These are phyloP conservation scores for Gryon sp. DNA, from an alignment of 1,140 invertebrate genomes.

Conservation along the genomic window DNA sequence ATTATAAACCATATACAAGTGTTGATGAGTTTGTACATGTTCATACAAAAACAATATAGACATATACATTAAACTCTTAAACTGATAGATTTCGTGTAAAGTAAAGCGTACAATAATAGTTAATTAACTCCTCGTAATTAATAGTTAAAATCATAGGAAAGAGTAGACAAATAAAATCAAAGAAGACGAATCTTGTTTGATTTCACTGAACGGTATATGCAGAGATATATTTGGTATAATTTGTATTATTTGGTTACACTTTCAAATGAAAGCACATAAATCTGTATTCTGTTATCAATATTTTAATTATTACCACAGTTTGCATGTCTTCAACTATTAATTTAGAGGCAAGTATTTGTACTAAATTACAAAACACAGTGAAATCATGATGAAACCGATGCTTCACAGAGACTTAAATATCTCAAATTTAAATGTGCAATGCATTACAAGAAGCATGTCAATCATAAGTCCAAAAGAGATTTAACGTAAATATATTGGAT, in stretches of 20 bases:
- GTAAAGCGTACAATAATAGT: not conserved
- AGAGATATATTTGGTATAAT: too few relatives aligned
- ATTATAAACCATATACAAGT: not conserved
- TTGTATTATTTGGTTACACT: not conserved
- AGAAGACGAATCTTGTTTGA: too few relatives aligned
- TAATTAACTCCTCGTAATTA: not conserved
- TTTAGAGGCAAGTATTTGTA: not conserved
- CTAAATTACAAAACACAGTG: not conserved
- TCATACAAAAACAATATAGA: constrained; percentile 15
- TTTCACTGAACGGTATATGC: too few relatives aligned
- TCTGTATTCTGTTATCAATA: not conserved
- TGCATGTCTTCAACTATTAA: not conserved
- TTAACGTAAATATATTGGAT: not conserved
- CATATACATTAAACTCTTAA: too few relatives aligned
- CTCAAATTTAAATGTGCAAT: not conserved
- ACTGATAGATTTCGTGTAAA: not conserved
- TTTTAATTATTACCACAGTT: not conserved
- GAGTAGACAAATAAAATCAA: too few relatives aligned
- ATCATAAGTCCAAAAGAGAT: not conserved
- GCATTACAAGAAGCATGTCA: not conserved
- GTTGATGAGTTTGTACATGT: constrained; percentile 7
- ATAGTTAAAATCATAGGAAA: not conserved
- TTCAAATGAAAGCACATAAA: not conserved
- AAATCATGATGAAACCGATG: not conserved
- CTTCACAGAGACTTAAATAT: not conserved